phyloP scores from a whole-genome alignment of 2,113 vertebrate species.

The Notiomystis cincta region DNA sequence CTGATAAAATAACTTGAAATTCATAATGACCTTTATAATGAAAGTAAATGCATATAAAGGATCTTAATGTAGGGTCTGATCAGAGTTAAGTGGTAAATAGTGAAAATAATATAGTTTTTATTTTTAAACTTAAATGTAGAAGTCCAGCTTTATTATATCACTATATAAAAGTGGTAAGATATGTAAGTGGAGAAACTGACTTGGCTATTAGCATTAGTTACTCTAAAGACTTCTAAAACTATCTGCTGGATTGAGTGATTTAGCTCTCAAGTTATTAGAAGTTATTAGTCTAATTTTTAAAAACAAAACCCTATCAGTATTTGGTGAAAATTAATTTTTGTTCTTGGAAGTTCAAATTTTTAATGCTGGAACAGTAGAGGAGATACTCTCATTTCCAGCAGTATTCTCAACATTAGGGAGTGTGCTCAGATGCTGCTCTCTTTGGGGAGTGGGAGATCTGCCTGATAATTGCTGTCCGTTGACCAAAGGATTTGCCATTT shows the following conservation, averaged over 20 bases:
- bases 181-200: neutral
- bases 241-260: neutral
- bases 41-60: neutral
- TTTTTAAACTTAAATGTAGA: neutral
- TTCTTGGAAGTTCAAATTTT: neutral
- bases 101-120: neutral
- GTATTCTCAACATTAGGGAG: neutral
- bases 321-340: rapidly evolving
- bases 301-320: neutral
- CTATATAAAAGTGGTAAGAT: neutral
- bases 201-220: neutral
- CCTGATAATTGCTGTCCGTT: neutral
- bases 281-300: neutral
- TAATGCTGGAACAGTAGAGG: neutral
- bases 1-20: neutral
- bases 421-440: neutral
- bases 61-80: neutral
- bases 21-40: neutral
- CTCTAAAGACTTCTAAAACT: neutral
- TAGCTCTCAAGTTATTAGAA: neutral
- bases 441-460: neutral
- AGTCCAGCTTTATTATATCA: neutral
- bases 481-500: neutral
- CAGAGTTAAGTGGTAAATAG: neutral
- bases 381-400: neutral